phyloP scores from a whole-genome alignment of 2,113 vertebrate genomes.

The Nyctibius bracteatus region DNA sequence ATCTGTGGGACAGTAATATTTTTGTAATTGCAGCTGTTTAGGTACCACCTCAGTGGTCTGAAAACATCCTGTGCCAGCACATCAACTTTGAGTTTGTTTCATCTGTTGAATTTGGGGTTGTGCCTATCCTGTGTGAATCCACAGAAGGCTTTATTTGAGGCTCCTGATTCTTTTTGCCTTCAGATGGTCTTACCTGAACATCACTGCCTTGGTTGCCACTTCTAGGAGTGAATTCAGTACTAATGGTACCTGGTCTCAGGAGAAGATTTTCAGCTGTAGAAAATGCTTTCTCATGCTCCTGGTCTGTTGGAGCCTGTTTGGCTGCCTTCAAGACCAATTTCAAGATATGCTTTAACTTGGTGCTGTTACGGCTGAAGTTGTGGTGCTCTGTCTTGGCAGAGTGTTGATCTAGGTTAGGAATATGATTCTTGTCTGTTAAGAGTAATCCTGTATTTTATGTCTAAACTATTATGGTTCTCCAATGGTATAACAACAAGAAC shows the following conservation, averaged over 20 bases:
- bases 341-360: neutral
- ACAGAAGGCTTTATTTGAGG: neutral
- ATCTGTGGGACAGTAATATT: neutral
- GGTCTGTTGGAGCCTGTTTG: neutral
- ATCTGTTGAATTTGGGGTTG: neutral
- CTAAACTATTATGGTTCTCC: neutral
- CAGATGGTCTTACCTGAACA: neutral
- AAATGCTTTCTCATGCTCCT: neutral
- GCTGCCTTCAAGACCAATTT: neutral
- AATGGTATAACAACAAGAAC: neutral
- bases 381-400: neutral
- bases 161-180: neutral
- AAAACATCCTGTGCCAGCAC: neutral
- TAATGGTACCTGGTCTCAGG: neutral
- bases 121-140: neutral
- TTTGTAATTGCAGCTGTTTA: neutral
- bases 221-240: neutral
- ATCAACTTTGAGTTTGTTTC: neutral
- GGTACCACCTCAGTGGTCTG: neutral
- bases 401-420: neutral
- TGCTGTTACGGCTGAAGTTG: neutral
- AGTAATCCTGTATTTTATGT: neutral
- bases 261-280: neutral
- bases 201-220: neutral
- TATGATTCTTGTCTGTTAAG: neutral